Conservation (phyloP, 2,888 invertebrate species). For the Cylindroiulus punctatus region DNA sequence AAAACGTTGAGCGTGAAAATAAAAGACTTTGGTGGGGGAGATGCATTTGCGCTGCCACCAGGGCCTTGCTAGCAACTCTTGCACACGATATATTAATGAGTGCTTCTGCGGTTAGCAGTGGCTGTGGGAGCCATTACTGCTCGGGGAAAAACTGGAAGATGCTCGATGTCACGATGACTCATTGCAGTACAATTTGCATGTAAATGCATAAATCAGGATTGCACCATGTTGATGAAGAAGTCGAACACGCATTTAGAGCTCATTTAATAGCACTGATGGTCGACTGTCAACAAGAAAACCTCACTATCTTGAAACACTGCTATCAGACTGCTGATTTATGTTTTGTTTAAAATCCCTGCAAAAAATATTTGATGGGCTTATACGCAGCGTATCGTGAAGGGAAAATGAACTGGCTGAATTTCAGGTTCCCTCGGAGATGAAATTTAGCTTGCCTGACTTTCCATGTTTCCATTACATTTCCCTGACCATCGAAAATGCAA, state of each 20-base stretch:
- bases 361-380: not conserved
- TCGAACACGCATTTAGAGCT: slow-evolving; percentile 1
- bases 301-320: not conserved
- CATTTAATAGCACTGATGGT: not conserved
- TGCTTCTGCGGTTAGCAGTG: slow-evolving; percentile 18
- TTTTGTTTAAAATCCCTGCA: not conserved
- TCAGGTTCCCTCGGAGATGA: no score
- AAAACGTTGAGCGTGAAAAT: slow-evolving; percentile 18
- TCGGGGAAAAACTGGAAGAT: slow-evolving; percentile 5
- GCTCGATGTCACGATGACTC: not conserved
- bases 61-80: not conserved
- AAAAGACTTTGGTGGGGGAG: not conserved
- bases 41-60: not conserved
- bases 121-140: slow-evolving; percentile 2
- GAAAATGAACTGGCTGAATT: no score
- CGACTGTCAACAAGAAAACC: not conserved
- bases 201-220: slow-evolving; percentile 3
- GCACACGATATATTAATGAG: slow-evolving; percentile 18
- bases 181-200: slow-evolving; percentile 2
- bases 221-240: slow-evolving; percentile 10
- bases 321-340: not conserved
- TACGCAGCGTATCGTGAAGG: no score
- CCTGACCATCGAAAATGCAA: no score
- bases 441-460: no score
- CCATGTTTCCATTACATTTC: no score